Base-by-base conservation (phyloP, 2,113 vertebrate species). In the Ptychochromis oligacanthus region DNA sequence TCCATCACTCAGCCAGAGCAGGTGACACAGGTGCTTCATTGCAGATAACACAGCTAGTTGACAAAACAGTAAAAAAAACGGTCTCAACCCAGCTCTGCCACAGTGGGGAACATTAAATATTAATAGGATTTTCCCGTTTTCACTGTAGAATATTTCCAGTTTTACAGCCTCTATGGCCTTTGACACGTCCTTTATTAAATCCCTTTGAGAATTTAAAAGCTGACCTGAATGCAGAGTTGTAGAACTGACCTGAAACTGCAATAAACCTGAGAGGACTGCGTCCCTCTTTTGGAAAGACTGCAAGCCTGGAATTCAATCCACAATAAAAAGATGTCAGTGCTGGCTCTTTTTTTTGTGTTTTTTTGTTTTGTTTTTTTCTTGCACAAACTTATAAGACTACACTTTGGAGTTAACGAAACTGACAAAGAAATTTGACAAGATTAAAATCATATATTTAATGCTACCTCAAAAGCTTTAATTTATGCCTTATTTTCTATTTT, bases 181-280 rank as follows among this genome's bases (percentile, higher is more conserved):
- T 89, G 91, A 89, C 86, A 83, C 7, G 4, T 85, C 61, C 88
- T 90, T 90, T 92, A 89, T 94, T 90, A 88, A 86, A 90, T 81
- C 59, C 88, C 85, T 80, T 54, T 57, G 58, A 87, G 88, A 75
- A 56, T 80, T 84, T 85, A 75, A 84, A 84, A 81, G 81, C 77
- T 78, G 88, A 89, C 87, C 77, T 90, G 92, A 89, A 89, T 91
- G 75, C 74, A 58, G 77, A 88, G 75, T 59, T 77, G 52, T 54
- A 64, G 26, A 64, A 62, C 61, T 80, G 85, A 85, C 74, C 82
- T 64, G 43, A 75, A 76, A 90, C 62, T 72, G 75, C 75, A 81
- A 84, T 81, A 91, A 89, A 90, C 75, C 64, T 65, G 64, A 11
- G 49, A 55, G 56, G 52, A 36, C 62, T 46, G 38, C 64, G 22